Conservation (phyloP, 1,140 invertebrate genomes). For the Coptotermes formosanus region DNA sequence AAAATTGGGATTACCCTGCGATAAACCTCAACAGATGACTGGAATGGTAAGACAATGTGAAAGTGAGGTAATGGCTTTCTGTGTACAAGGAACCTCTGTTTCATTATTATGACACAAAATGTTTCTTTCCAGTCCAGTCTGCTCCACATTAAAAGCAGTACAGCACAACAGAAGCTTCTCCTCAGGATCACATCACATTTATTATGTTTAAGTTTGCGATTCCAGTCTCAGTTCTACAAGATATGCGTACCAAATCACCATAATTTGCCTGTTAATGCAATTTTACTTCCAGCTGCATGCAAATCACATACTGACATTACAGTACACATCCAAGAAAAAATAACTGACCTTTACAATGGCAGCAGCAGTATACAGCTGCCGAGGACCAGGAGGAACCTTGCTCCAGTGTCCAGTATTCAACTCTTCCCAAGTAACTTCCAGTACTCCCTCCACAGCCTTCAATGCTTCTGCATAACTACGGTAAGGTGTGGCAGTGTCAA, state of each 20-base stretch:
- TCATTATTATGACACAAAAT: no score
- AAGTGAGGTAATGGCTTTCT: no score
- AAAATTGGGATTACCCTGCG: no score
- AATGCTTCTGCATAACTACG: not conserved
- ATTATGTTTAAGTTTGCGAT: not conserved
- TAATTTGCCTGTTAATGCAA: not conserved
- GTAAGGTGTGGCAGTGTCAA: not conserved
- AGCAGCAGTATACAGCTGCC: constrained; percentile 62
- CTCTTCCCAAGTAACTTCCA: constrained; percentile 75
- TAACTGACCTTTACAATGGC: constrained; percentile 57
- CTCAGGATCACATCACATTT: not conserved
- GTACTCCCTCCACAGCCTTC: constrained; percentile 44
- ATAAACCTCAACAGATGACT: no score
- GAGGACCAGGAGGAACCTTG: constrained; percentile 60
- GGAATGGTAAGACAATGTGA: no score
- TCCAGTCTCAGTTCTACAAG: not conserved
- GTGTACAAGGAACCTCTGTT: no score
- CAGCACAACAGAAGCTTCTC: not conserved
- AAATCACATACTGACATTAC: not conserved
- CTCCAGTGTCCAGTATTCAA: constrained; percentile 86
- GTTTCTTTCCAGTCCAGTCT: no score
- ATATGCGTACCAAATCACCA: not conserved
- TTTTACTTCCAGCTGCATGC: not conserved
- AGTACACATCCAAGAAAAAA: not conserved
- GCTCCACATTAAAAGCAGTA: not conserved